Base-by-base conservation (phyloP, 2,888 invertebrate species). In the Pterostichus madidus region DNA sequence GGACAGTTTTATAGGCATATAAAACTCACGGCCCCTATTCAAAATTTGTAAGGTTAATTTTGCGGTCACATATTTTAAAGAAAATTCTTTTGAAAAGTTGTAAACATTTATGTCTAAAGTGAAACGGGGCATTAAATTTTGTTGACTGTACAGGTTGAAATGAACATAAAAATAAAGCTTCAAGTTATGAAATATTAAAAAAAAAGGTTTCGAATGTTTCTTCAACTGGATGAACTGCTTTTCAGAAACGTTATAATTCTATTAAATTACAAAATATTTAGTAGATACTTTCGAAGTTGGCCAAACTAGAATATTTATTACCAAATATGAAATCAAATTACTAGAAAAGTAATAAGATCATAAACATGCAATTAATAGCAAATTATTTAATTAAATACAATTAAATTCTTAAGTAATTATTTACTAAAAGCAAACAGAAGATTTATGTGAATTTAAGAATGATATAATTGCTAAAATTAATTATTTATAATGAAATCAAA, bases 11-110 rank as follows among this genome's bases (percentile, higher is more conserved):
- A 81, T 81, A 49, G 81, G 15, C 49, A 61, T 49, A 81, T 81
- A 32, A 81, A 81, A 81, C 75, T 44, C 32, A 59, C 59, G 75
- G 75, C 10, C 49, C 80, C 75, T 81, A 80, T 59, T 79, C 79
- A 79, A 68, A 79, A 79, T 75, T 75, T 81, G 81, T 81, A 75
- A 81, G 81, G 81, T 81, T 81, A 81, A 81, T 81, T 81, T 81
- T 81, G 81, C 81, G 81, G 81, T 81, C 81, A 75, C 73, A 81
- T 75, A 73, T 81, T 44, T 49, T n/a, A 75, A 6, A 32, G 35
- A 71, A 80, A 32, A 53, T 71, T 75, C 75, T 81, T 81, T 61
- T 44, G 44, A 73, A 81, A 81, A 13, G 59, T 61, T 81, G 81
- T 81, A 49, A 75, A 75, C 59, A 39, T 81, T 81, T 81, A 81